These are phyloP conservation scores for Thrips palmi DNA, from an alignment of 1,140 invertebrate genomes.

Conservation along the genomic window DNA sequence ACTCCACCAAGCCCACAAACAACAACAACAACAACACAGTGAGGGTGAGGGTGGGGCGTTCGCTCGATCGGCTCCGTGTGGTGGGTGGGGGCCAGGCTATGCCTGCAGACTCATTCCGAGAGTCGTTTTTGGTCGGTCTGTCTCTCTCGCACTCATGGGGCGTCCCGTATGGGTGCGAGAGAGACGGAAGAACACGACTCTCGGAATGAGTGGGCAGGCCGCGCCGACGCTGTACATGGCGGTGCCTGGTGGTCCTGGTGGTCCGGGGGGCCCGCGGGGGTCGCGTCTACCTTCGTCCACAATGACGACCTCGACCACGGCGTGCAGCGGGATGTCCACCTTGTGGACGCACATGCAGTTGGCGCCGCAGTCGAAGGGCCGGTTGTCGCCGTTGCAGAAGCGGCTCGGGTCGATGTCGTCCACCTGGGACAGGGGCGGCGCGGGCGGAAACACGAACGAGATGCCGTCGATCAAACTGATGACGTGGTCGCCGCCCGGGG, in stretches of 20 bases:
- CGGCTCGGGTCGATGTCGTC: conserved; percentile 59
- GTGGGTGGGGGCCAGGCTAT: too few relatives aligned
- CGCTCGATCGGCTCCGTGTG: too few relatives aligned
- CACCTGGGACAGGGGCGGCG: conserved; percentile 62
- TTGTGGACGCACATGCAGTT: conserved; percentile 74
- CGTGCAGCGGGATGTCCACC: conserved; percentile 56
- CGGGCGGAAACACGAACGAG: conserved; percentile 57
- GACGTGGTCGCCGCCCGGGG: conserved; percentile 50
- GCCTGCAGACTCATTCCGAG: too few relatives aligned
- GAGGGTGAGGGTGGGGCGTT: too few relatives aligned
- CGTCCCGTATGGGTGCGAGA: too few relatives aligned
- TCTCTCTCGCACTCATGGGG: too few relatives aligned
- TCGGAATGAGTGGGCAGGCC: too few relatives aligned
- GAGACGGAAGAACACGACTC: too few relatives aligned
- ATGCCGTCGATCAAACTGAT: conserved; percentile 73
- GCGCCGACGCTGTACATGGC: too few relatives aligned
- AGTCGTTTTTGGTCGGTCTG: too few relatives aligned
- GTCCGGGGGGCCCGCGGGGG: conserved; percentile 46
- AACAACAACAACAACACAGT: too few relatives aligned
- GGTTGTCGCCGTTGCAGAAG: conserved; percentile 72
- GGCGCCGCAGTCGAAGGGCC: conserved; percentile 51
- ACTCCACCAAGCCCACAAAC: too few relatives aligned
- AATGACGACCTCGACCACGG: conserved; percentile 63
- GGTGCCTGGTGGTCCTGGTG: conserved; percentile 54
- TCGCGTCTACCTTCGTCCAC: conserved; percentile 69